These are phyloP conservation scores for Anticlea derivata DNA, from an alignment of 2,888 invertebrate species.

Conservation along the genomic window DNA sequence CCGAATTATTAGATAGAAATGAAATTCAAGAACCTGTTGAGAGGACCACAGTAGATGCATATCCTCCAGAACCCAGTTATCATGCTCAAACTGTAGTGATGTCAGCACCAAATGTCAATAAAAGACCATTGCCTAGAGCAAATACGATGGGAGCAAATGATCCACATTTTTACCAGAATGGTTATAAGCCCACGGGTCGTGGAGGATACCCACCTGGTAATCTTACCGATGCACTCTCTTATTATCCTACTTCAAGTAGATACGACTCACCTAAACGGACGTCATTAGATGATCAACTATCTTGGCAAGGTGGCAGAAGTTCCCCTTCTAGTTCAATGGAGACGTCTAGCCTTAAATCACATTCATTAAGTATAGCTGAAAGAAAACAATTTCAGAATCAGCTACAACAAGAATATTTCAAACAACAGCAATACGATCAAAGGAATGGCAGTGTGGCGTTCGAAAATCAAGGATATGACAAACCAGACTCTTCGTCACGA, in stretches of 20 bases:
- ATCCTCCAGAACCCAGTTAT: conserved; percentile 83
- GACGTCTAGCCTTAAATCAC: conserved; percentile 82
- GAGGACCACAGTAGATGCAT: conserved; percentile 66
- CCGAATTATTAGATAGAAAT: conserved; percentile 87
- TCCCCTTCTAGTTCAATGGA: conserved; percentile 86
- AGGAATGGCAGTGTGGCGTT: conserved; percentile 72
- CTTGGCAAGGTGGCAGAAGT: conserved; percentile 84
- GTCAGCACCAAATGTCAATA: conserved; percentile 63
- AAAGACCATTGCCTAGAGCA: conserved; percentile 83
- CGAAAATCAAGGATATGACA: conserved; percentile 65
- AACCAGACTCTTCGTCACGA: conserved; percentile 56
- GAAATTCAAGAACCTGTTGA: conserved; percentile 71
- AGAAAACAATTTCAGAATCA: conserved; percentile 82
- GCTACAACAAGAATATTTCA: conserved; percentile 80
- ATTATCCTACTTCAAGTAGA: conserved; percentile 89
- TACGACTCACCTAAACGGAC: conserved; percentile 83
- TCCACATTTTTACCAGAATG: conserved; percentile 83
- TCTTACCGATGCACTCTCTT: conserved; percentile 91
- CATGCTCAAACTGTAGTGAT: conserved; percentile 83
- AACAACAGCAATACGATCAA: conserved; percentile 82
- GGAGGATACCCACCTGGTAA: conserved; percentile 88
- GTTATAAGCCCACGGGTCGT: conserved; percentile 86
- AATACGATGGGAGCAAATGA: conserved; percentile 82
- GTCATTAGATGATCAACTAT: conserved; percentile 84
- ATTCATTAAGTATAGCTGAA: conserved; percentile 82